These are phyloP conservation scores for Drosophila truncata DNA, from an alignment of 1,140 invertebrate species.

Conservation along the genomic window DNA sequence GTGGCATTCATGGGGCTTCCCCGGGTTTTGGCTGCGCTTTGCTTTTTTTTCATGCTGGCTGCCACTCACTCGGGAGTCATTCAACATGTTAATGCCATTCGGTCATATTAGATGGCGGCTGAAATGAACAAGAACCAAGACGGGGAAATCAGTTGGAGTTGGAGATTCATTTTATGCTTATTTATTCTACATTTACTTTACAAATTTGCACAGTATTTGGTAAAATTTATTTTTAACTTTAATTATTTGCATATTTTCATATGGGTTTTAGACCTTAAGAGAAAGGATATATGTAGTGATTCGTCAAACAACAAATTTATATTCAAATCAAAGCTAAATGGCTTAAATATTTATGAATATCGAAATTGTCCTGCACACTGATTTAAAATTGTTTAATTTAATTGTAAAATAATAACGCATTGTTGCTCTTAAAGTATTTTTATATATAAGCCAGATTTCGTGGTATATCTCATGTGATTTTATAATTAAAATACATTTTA, in stretches of 20 bases:
- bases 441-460: too few species aligned
- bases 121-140: constrained; percentile 34
- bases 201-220: not conserved
- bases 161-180: not conserved
- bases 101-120: constrained; percentile 53
- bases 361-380: too few species aligned
- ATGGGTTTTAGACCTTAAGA: not conserved
- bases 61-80: constrained; percentile 59
- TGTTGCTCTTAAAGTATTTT: too few species aligned
- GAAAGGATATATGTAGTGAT: not conserved
- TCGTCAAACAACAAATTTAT: not conserved
- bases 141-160: not conserved
- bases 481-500: not conserved
- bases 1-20: constrained; percentile 78
- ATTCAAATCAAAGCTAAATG: not conserved
- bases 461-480: too few species aligned
- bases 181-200: not conserved
- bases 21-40: constrained; percentile 73
- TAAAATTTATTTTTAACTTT: too few species aligned
- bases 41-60: constrained; percentile 69
- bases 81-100: constrained; percentile 68
- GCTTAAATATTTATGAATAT: too few species aligned
- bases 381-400: not conserved
- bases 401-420: too few species aligned
- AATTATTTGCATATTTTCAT: not conserved